These are phyloP conservation scores for Pedicia rivosa DNA, from an alignment of 2,888 invertebrate species.

Conservation along the genomic window DNA sequence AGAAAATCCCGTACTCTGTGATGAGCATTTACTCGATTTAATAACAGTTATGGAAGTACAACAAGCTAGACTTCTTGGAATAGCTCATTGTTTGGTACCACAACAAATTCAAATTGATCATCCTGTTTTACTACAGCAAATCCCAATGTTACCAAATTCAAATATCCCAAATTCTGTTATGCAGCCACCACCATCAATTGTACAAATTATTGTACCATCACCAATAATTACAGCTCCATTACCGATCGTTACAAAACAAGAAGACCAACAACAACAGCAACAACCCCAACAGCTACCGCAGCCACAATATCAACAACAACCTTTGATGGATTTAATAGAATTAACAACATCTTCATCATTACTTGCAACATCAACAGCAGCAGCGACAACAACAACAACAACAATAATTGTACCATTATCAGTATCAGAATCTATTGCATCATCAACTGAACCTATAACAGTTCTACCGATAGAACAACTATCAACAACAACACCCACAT, in stretches of 20 bases:
- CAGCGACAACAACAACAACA: background rate
- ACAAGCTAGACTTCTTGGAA: constrained; percentile 56
- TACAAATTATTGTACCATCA: constrained; percentile 24
- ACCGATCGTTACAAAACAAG: constrained; percentile 11
- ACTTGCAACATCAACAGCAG: background rate
- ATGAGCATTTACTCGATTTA: constrained; percentile 52
- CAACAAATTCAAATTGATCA: constrained; percentile 14
- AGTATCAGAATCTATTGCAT: too few relatives aligned
- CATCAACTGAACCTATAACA: background rate
- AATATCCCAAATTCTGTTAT: constrained; percentile 7
- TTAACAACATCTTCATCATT: background rate
- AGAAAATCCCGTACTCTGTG: constrained; percentile 73
- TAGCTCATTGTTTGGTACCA: constrained; percentile 36
- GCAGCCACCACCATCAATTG: constrained; percentile 16
- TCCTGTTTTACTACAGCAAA: constrained; percentile 19
- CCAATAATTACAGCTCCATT: constrained; percentile 17
- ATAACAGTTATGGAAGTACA: constrained; percentile 51
- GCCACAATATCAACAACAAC: background rate
- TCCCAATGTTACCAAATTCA: constrained; percentile 17
- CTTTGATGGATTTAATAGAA: background rate
- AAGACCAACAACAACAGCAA: background rate
- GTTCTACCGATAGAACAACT: background rate
- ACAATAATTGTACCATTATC: background rate
- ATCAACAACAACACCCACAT: constrained; percentile 3
- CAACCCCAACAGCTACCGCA: background rate